These are phyloP conservation scores for Nasonovia ribisnigri DNA, from an alignment of 2,888 invertebrate species.

Conservation along the genomic window DNA sequence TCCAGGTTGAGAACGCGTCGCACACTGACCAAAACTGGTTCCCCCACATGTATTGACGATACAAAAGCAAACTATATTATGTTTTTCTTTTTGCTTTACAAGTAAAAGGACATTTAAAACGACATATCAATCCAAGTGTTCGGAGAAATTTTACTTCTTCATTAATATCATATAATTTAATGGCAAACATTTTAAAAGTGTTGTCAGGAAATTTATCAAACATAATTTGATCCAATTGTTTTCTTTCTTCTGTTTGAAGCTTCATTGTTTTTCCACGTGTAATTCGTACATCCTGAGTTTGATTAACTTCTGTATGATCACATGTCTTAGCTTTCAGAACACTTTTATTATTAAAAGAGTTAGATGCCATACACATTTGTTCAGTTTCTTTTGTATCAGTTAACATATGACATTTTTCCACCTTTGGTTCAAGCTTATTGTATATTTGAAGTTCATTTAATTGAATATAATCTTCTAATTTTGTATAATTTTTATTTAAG, in stretches of 20 bases:
- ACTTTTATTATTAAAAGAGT: background rate
- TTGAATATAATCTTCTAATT: constrained; percentile 58
- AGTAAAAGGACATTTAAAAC: constrained; percentile 44
- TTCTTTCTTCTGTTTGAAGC: constrained; percentile 49
- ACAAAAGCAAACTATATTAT: background rate
- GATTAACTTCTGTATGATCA: background rate
- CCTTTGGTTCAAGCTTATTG: constrained; percentile 35
- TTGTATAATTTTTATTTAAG: constrained; percentile 57
- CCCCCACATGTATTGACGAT: too few relatives aligned
- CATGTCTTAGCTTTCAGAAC: background rate
- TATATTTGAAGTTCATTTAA: constrained; percentile 54
- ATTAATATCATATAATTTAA: constrained; percentile 32
- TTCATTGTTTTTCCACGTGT: constrained; percentile 41
- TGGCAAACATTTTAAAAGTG: constrained; percentile 53
- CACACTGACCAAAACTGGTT: too few relatives aligned
- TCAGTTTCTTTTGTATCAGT: background rate
- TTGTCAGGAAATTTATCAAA: constrained; percentile 46
- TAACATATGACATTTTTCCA: background rate
- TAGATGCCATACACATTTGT: background rate
- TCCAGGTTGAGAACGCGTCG: too few relatives aligned
- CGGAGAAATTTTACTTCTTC: constrained; percentile 52
- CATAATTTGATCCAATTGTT: constrained; percentile 52
- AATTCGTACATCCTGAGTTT: constrained; percentile 17
- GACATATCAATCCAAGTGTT: constrained; percentile 38
- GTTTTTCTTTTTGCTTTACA: constrained; percentile 14